Evolutionary conservation across 2,888 invertebrate species (phyloP).

Genomic region (Epinotia demarniana): DNA sequence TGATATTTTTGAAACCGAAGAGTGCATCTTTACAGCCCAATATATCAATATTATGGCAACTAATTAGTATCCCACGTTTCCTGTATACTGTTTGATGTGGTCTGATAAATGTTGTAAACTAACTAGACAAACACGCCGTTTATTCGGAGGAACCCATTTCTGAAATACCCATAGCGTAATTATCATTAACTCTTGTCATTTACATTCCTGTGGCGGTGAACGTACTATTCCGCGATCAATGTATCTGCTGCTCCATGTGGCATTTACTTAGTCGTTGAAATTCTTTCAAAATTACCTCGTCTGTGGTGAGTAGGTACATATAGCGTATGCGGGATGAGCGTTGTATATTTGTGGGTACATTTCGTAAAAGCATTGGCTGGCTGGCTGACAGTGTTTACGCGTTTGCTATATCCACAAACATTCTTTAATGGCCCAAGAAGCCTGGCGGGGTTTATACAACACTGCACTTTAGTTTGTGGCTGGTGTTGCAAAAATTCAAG

Average conservation of each 20-base stretch:
- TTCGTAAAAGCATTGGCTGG: slow-evolving; percentile 42
- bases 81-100: no score
- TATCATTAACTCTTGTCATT: slow-evolving; percentile 16
- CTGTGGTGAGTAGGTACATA: slow-evolving; percentile 10
- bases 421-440: slow-evolving; percentile 52
- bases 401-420: slow-evolving; percentile 48
- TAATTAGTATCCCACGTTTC: no score
- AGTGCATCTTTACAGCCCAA: no score
- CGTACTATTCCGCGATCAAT: slow-evolving; percentile 9
- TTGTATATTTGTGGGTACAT: slow-evolving; percentile 38
- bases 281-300: slow-evolving; percentile 24
- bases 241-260: slow-evolving; percentile 1
- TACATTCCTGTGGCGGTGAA: slow-evolving; percentile 7
- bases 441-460: slow-evolving; percentile 54
- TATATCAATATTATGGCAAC: no score
- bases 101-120: no score
- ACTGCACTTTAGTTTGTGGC: slow-evolving; percentile 60
- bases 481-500: slow-evolving; percentile 49
- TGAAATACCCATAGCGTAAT: slow-evolving; percentile 5
- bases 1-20: no score
- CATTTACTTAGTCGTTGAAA: neutral
- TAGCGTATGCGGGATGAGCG: slow-evolving; percentile 25
- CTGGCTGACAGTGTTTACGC: slow-evolving; percentile 43
- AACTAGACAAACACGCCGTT: no score
- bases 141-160: slow-evolving; percentile 11